Conservation (phyloP, 2,113 vertebrate species). For the Opisthocomus hoazin region DNA sequence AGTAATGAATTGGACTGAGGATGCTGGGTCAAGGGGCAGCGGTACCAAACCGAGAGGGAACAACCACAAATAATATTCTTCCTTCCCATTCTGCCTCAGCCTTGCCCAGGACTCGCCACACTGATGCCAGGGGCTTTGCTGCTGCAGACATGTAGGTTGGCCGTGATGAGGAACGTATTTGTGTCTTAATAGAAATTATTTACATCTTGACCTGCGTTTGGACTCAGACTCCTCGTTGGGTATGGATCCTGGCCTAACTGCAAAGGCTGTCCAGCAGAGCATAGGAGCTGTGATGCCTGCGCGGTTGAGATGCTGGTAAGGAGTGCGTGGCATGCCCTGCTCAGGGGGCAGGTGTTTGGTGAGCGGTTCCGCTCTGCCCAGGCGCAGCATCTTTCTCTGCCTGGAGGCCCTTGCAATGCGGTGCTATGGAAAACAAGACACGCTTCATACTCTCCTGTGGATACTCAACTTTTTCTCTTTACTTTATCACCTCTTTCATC, state of each 20-base stretch:
- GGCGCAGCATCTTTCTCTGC: neutral
- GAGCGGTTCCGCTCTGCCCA: neutral
- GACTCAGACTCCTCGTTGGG: neutral
- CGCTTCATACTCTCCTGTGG: accelerated
- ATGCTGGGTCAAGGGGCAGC: neutral
- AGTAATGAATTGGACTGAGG: neutral
- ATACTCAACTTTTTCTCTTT: neutral
- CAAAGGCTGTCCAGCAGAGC: neutral
- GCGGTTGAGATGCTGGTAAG: accelerated
- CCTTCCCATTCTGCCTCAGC: neutral
- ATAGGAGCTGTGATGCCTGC: neutral
- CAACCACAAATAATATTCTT: neutral
- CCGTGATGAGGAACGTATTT: neutral
- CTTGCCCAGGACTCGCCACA: neutral
- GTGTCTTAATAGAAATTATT: no score
- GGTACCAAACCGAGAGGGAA: neutral
- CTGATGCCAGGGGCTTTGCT: neutral
- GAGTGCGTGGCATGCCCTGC: neutral
- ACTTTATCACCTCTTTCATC: neutral
- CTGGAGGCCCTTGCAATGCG: neutral
- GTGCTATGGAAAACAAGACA: neutral
- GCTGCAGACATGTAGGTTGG: neutral
- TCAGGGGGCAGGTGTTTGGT: neutral
- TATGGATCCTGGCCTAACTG: neutral
- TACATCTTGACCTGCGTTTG: neutral